phyloP scores from a whole-genome alignment of 2,113 vertebrate species.

The Lasiurus borealis region DNA sequence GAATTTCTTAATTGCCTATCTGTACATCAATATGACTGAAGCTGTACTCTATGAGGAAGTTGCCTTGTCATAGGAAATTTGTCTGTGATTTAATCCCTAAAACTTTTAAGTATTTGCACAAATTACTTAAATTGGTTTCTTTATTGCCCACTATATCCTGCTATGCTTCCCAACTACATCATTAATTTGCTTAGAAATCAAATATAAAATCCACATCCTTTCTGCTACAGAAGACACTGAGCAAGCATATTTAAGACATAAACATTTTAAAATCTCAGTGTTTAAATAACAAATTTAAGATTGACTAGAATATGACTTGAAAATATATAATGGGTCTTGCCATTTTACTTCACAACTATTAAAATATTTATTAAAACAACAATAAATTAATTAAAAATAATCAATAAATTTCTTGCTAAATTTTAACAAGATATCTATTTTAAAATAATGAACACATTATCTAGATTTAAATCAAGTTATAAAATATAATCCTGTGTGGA shows the following conservation, averaged over 20 bases:
- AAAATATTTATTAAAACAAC: slow-evolving; percentile 66
- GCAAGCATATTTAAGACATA: slow-evolving; percentile 83
- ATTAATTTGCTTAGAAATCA: slow-evolving; percentile 84
- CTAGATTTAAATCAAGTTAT: slow-evolving; percentile 34
- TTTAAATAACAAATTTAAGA: slow-evolving; percentile 82
- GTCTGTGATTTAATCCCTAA: slow-evolving; percentile 80
- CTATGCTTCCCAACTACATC: slow-evolving; percentile 78
- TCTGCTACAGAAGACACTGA: slow-evolving; percentile 82
- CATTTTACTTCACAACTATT: slow-evolving; percentile 68
- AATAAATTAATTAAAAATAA: slow-evolving; percentile 47
- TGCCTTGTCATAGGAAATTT: slow-evolving; percentile 73
- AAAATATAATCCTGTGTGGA: slow-evolving; percentile 10
- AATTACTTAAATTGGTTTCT: slow-evolving; percentile 84
- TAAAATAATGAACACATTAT: slow-evolving; percentile 32
- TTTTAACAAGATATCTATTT: slow-evolving; percentile 63
- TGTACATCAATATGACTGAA: not conserved
- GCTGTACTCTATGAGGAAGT: slow-evolving; percentile 62
- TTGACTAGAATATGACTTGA: slow-evolving; percentile 79
- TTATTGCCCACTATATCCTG: slow-evolving; percentile 80
- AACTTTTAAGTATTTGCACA: slow-evolving; percentile 81
- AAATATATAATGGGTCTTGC: slow-evolving; percentile 63
- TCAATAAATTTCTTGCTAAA: not conserved
- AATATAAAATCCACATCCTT: slow-evolving; percentile 84
- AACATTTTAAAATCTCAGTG: slow-evolving; percentile 79
- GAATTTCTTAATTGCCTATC: slow-evolving; percentile 63